Evolutionary conservation across 2,797 vertebrate genomes (phyloP), one percentile per base, ranked within the genome.

Genomic region (Micropoecilia bifurca): DNA sequence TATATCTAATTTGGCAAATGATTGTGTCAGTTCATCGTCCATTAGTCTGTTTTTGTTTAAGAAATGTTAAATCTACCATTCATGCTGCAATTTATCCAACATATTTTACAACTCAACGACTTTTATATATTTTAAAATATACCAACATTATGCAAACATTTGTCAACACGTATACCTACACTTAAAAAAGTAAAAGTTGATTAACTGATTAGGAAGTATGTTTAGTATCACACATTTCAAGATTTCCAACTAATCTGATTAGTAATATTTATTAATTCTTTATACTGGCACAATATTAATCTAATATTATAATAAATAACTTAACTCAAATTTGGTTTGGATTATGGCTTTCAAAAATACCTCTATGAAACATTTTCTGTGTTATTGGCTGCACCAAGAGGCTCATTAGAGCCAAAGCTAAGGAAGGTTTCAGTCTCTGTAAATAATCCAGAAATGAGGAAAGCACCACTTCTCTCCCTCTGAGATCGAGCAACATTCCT

Each of bases 341-440:
- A 74, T 30, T 20, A 10, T 55, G 43, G n/a, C 48, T 33, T 80
- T 76, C 59, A 79, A 12, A 75, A 53, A 53, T 55, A 14, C 33
- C 50, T 16, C 2, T 18, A 4, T n/a, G 0, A 73, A 66, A 28
- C 0, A 74, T 43, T 68, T 74, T 74, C 0, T 3, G 20, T 4
- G 20, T 80, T 39, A 87, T 4, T 50, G 80, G 78, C 43, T 80
- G 50, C 33, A 45, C 63, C 73, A 68, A 68, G 20, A 53, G 3
- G 30, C 46, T 55, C 82, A 84, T 89, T 88, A 90, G 78, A 89
- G 74, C 53, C 48, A 73, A 45, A 80, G 72, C 73, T 46, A 45
- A 48, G 53, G 77, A 84, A 0, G 66, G 81, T 81, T 85, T 80
- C 76, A 36, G 55, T 72, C 73, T 74, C 79, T 82, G 76, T 86